Conservation (phyloP, 2,888 invertebrate genomes). For the Ceraclea dissimilis region DNA sequence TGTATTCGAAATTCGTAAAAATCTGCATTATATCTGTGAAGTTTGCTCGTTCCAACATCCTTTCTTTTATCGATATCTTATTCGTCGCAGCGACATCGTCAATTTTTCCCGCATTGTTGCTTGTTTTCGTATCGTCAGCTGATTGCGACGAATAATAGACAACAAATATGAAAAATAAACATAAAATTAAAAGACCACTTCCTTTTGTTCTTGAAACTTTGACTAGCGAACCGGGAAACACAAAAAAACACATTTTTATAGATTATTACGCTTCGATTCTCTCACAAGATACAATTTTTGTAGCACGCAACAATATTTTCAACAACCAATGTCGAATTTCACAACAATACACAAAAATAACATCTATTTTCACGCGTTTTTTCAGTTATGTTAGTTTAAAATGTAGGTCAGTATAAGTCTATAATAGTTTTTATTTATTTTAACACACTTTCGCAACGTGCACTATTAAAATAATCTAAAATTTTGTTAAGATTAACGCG, state of each 20-base stretch:
- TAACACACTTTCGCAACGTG: too few species aligned
- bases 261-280: neutral
- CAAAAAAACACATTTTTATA: neutral
- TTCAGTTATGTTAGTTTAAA: neutral
- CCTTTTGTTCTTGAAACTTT: neutral
- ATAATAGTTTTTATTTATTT: neutral
- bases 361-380: neutral
- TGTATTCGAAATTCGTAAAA: neutral
- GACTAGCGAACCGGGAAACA: neutral
- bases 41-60: conserved; percentile 4
- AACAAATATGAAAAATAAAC: neutral
- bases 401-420: neutral
- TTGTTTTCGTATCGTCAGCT: neutral
- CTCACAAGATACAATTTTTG: too few species aligned
- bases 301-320: neutral
- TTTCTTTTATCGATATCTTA: neutral
- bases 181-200: neutral
- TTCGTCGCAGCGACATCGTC: neutral
- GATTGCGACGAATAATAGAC: neutral
- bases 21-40: conserved; percentile 14
- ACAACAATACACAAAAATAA: neutral
- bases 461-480: too few species aligned
- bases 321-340: neutral
- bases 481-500: too few species aligned
- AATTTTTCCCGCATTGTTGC: neutral